phyloP scores from a whole-genome alignment of 2,113 vertebrate genomes.

The Australoheros scitulus region DNA sequence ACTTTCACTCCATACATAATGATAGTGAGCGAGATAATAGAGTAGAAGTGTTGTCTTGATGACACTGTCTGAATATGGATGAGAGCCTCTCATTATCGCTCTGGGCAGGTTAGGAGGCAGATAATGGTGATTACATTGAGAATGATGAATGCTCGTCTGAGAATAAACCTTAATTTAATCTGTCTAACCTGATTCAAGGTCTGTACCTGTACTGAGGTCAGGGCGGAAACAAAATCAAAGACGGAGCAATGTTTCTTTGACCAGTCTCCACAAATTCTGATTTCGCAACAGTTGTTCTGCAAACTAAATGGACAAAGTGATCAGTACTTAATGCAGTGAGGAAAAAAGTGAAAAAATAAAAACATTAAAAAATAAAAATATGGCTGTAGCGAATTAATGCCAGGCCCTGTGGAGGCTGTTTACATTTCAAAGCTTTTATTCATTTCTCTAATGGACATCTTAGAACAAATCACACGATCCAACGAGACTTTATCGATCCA shows the following conservation, averaged over 20 bases:
- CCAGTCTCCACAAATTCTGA: background rate
- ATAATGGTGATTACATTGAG: slow-evolving; percentile 41
- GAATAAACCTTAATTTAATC: slow-evolving; percentile 51
- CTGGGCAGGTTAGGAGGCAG: slow-evolving; percentile 14
- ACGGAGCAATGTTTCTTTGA: background rate
- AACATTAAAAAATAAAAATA: background rate
- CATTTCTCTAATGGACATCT: slow-evolving; percentile 6
- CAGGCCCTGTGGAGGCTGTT: slow-evolving; percentile 7
- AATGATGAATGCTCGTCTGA: slow-evolving; percentile 41
- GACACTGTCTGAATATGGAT: slow-evolving; percentile 56
- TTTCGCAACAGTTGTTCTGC: background rate
- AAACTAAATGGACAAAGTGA: background rate
- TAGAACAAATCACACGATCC: background rate
- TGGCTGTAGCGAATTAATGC: background rate
- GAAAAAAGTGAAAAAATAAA: background rate
- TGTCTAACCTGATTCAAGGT: slow-evolving; percentile 24
- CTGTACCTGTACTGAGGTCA: background rate
- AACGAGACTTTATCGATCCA: slow-evolving; percentile 16
- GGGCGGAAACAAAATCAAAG: background rate
- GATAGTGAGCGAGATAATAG: slow-evolving; percentile 42
- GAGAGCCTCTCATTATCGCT: slow-evolving; percentile 41
- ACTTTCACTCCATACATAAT: slow-evolving; percentile 39
- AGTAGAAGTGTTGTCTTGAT: slow-evolving; percentile 47
- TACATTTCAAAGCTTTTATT: slow-evolving; percentile 10
- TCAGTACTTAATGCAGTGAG: background rate